Conservation (phyloP, 2,888 invertebrate species). For the Mystacides longicornis region DNA sequence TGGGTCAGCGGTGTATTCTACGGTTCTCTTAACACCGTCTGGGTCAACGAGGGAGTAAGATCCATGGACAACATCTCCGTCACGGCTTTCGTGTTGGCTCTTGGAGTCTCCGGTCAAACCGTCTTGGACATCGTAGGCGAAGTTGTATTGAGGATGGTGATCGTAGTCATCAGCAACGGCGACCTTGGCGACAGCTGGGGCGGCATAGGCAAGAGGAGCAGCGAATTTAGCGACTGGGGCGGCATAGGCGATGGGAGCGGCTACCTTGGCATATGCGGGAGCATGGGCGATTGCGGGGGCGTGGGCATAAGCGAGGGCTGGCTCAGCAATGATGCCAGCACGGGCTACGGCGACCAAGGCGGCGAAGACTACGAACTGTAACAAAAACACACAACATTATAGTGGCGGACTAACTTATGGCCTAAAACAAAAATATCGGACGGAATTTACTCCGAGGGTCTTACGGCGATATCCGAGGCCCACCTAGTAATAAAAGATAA, state of each 20-base stretch:
- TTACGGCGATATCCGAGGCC: too few species aligned
- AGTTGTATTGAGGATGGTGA: conserved; percentile 51
- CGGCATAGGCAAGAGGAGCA: conserved; percentile 17
- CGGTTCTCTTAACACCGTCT: conserved; percentile 46
- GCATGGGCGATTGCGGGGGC: conserved; percentile 22
- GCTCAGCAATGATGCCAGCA: conserved; percentile 18
- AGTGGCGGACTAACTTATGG: too few species aligned
- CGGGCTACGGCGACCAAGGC: conserved; percentile 21
- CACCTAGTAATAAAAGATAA: too few species aligned
- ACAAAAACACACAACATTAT: too few species aligned
- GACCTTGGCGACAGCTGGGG: conserved; percentile 24
- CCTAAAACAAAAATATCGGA: too few species aligned
- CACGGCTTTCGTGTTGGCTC: conserved; percentile 49
- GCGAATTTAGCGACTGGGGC: conserved; percentile 18
- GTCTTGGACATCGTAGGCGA: conserved; percentile 53
- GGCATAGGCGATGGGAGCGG: conserved; percentile 15
- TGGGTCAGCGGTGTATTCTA: conserved; percentile 45
- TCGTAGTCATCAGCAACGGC: conserved; percentile 32
- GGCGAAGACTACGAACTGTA: conserved; percentile 19
- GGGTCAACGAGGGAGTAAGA: conserved; percentile 50
- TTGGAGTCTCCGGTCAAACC: conserved; percentile 52
- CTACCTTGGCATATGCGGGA: conserved; percentile 16
- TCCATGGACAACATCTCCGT: conserved; percentile 51
- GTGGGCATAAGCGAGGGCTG: conserved; percentile 23
- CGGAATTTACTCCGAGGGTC: too few species aligned